Percentiles rank a stretch among this genome's conserved stretches.
Conservation (phyloP, 2,888 invertebrate species). For the Tetropium fuscum region DNA sequence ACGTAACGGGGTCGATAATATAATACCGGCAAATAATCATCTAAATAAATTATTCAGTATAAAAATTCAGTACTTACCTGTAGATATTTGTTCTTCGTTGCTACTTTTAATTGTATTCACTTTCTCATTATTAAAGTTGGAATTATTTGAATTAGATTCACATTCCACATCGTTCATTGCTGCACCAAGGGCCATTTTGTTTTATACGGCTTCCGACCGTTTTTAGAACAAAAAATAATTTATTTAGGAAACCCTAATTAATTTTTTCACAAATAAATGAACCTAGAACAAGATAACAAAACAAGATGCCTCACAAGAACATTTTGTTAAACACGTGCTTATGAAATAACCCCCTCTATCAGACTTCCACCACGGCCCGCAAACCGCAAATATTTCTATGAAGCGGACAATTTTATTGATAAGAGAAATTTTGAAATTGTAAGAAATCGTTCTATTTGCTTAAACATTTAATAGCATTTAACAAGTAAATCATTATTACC, state of each 20-base stretch:
- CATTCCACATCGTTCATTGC: slow-evolving; percentile 51
- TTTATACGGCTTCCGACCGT: slow-evolving; percentile 8
- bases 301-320: slow-evolving; percentile 31
- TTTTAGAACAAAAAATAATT: slow-evolving; percentile 7
- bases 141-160: slow-evolving; percentile 47
- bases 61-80: slow-evolving; percentile 40
- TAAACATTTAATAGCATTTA: background rate
- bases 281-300: background rate
- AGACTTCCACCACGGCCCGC: slow-evolving; percentile 3
- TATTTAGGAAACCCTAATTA: background rate
- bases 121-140: slow-evolving; percentile 42
- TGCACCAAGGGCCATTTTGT: slow-evolving; percentile 58
- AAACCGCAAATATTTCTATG: no score
- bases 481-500: no score
- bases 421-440: no score
- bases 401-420: no score
- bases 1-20: slow-evolving; percentile 34
- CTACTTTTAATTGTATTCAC: slow-evolving; percentile 41
- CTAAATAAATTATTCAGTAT: background rate
- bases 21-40: background rate
- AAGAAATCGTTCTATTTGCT: no score
- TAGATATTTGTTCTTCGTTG: slow-evolving; percentile 37
- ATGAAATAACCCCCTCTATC: slow-evolving; percentile 48
- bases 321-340: slow-evolving; percentile 53
- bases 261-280: background rate